These are phyloP conservation scores for Stomorhina lunata DNA, from an alignment of 2,888 invertebrate genomes.

Conservation along the genomic window DNA sequence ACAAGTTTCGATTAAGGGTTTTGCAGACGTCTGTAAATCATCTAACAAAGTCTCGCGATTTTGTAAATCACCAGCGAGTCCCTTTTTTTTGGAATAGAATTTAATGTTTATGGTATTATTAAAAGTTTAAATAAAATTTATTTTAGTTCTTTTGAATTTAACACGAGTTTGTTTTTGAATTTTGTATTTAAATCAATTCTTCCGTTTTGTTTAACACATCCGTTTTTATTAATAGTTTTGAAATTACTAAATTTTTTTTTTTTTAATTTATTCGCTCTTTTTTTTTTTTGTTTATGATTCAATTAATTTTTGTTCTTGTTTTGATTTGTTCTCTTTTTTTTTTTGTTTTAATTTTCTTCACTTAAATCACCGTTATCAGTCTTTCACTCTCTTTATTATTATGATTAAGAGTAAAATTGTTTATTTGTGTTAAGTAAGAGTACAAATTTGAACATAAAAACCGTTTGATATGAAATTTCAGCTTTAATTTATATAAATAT, in stretches of 20 bases:
- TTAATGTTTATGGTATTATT: neutral
- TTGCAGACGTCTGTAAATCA: conserved; percentile 86
- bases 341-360: neutral
- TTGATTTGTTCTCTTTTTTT: neutral
- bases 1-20: conserved; percentile 86
- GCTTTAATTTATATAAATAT: neutral
- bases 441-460: neutral
- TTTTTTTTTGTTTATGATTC: too few species aligned
- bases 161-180: neutral
- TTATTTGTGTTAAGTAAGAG: neutral
- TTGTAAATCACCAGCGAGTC: conserved; percentile 87
- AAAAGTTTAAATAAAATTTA: neutral
- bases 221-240: conserved; percentile 49
- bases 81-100: conserved; percentile 80
- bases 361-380: conserved; percentile 32
- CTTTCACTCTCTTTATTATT: conserved; percentile 19
- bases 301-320: neutral
- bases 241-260: conserved; percentile 43
- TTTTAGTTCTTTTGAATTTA: neutral
- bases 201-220: conserved; percentile 35
- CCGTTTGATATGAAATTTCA: neutral
- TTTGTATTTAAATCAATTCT: neutral
- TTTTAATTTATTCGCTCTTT: too few species aligned
- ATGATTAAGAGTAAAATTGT: too few species aligned
- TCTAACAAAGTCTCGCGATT: conserved; percentile 87